Evolutionary conservation across 2,888 invertebrate genomes (phyloP), one percentile per base, ranked within the genome.

Genomic region (Plagiodera versicolora): DNA sequence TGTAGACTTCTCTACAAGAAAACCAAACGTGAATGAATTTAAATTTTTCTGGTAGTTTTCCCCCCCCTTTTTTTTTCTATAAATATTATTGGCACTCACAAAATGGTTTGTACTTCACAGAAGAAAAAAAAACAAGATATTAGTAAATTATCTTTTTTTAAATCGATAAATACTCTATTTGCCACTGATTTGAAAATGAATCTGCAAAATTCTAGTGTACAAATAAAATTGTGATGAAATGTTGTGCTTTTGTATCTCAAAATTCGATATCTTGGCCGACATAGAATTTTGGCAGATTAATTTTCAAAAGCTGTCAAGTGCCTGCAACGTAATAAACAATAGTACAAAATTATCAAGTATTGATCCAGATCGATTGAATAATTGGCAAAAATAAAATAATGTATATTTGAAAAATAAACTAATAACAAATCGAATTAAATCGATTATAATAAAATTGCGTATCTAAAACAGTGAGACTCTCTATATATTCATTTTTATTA

Each of bases 81-180:
- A 62, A 69, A 63, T 65, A 68, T 66, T 67, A 70, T 74, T 74
- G 74, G 74, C 74, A 74, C 74, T 71, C 68, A 65, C 62, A 67
- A 69, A 65, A 69, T 64, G 20, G 67, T 72, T 72, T 74, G 72
- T 72, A 74, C 74, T 74, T 74, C 72, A 69, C 70, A 72, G 69
- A 69, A 61, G 64, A 65, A 62, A 66, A 66, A 65, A 14, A 65
- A 57, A 57, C 44, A 56, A 65, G 63, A 57, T 66, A 69, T 67
- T 68, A 70, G 67, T 68, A 69, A 58, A 64, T 63, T 62, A 58
- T 14, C 53, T 35, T 52, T n/a, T n/a, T 60, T 56, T 51, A 58
- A 61, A 55, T 65, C 59, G 63, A 65, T 65, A 60, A 51, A 59
- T 64, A 63, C 64, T 56, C 32, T 62, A 56, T 58, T 51, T 59